Base-by-base conservation (phyloP, 1,140 invertebrate species). In the Notospermus geniculatus region DNA sequence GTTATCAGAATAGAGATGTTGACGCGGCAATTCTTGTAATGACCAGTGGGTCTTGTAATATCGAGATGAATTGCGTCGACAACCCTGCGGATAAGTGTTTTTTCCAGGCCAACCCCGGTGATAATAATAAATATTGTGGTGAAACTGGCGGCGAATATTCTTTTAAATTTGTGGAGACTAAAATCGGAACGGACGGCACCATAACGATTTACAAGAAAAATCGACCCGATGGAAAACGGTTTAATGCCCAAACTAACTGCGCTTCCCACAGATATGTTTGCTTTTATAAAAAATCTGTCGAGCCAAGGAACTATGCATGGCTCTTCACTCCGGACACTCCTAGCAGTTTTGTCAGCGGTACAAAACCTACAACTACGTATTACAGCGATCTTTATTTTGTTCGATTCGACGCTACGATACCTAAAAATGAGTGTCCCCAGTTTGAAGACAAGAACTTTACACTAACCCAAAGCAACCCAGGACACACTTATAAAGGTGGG, bases 1-100 rank as follows among this genome's bases (percentile, higher is more conserved):
- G n/a, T n/a, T 50, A 50, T 50, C 46, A 50, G n/a, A 50, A 50
- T 50, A 50, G 46, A 50, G n/a, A 50, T n/a, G 46, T 50, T n/a
- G 46, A 50, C n/a, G 46, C 46, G n/a, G 46, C 46, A 27, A 27
- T 50, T 50, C 46, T 50, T 50, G 46, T 50, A 9, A 50, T 50
- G 46, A 50, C 46, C n/a, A 50, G 46, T 50, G 46, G 46, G 25
- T 50, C 46, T 5, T 50, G 46, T 50, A 5, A 50, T 5, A 50
- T 50, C 9, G n/a, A 50, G n/a, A 50, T 50, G 5, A 50, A 50
- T n/a, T 50, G 46, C n/a, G 46, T 50, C 25, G 46, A 50, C 25
- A 50, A 50, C n/a, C 46, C 46, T 9, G 25, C 4, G 4, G n/a
- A 50, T n/a, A 50, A 50, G 46, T 50, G 46, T 50, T 50, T 50